Conservation (phyloP, 2,113 vertebrate species). For the Phasianus colchicus region DNA sequence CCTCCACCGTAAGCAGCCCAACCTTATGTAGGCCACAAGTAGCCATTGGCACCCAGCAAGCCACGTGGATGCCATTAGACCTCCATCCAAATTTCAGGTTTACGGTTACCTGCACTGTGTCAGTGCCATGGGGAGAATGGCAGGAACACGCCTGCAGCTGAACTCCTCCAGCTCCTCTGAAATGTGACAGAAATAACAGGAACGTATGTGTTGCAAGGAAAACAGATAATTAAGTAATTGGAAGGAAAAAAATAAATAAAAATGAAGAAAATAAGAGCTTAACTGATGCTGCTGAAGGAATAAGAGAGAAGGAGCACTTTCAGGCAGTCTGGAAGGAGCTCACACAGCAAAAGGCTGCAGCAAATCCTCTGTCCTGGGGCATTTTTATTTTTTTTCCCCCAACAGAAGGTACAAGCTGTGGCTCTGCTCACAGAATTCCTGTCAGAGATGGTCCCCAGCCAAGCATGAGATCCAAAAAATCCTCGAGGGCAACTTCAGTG, state of each 20-base stretch:
- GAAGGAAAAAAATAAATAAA: neutral
- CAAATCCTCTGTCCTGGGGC: neutral
- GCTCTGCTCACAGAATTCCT: neutral
- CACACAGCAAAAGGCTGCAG: neutral
- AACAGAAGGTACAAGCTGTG: constrained; percentile 18
- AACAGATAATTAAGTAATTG: neutral
- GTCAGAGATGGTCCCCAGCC: neutral
- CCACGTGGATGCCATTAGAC: fast-evolving
- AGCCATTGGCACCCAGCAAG: neutral
- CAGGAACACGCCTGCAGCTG: neutral
- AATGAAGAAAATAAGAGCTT: neutral
- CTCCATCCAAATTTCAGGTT: neutral
- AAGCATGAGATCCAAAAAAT: neutral
- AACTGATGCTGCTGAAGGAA: neutral
- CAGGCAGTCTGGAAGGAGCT: neutral
- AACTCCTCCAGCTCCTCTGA: neutral
- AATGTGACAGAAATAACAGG: neutral
- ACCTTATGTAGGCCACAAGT: neutral
- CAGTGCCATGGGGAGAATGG: neutral
- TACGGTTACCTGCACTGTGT: neutral
- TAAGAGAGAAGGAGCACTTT: neutral
- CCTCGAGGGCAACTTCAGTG: neutral
- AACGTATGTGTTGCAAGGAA: neutral
- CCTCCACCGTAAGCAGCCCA: neutral
- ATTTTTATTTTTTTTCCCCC: neutral